Evolutionary conservation across 2,888 invertebrate species (phyloP), one percentile per base, ranked within the genome.

Genomic region (Ophioninae sp.): DNA sequence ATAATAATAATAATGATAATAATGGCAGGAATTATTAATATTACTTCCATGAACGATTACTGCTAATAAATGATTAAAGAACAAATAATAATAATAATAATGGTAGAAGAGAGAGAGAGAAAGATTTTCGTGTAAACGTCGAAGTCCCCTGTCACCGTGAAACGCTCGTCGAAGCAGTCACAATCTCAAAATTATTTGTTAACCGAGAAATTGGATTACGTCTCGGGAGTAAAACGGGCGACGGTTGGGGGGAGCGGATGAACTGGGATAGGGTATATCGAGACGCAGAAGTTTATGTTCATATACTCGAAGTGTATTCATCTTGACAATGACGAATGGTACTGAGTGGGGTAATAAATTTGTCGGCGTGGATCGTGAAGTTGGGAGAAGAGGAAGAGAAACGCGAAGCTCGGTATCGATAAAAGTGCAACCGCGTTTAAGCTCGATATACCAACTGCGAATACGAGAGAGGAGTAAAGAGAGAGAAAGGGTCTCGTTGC

Each of bases 301-400:
- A 81, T 59, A 56, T 13, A 30, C 73, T 74, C 17, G 50, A 72
- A 56, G 67, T 62, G 76, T 78, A 78, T 70, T 76, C 44, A 61
- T 57, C 69, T 75, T 83, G 86, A 86, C 86, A 84, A 79, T 83
- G 86, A 86, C 84, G 84, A 83, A 86, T 85, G 83, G 77, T 62
- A 77, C 65, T 75, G 79, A 72, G 13, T 74, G 50, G 81, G 61
- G 85, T 65, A 82, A 86, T 86, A 86, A 85, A 86, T 86, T 79
- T 81, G 85, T 85, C 81, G 83, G 67, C 61, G 41, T 23, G 62
- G 13, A 57, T 57, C 64, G 79, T 67, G 78, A 64, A 50, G 73
- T 39, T 20, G 17, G 57, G 23, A 67, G 50, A 41, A 72, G 62
- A 41, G 70, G 6, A 76, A 70, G 75, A 76, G 75, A 75, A 75